Base-by-base conservation (phyloP, 2,797 vertebrate species). In the Poeciliopsis infans region DNA sequence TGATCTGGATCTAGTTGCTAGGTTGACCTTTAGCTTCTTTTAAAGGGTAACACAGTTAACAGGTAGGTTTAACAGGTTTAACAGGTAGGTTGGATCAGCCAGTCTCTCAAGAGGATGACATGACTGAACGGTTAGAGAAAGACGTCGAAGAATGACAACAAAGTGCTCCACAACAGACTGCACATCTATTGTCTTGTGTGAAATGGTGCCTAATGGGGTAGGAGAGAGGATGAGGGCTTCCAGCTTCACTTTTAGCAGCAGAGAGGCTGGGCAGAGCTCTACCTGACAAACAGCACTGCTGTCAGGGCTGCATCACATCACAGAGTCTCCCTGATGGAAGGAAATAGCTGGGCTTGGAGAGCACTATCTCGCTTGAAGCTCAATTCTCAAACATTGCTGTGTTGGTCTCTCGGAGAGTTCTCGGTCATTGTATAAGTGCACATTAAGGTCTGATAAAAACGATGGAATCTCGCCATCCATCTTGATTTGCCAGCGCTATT, bases 361-460 rank as follows among this genome's bases (percentile, higher is more conserved):
- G 84, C n/a, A 64, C 87, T 84, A 85, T 90, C 89, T 91, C 83
- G 81, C 79, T 82, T 83, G 86, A 45, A 86, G 83, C 88, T 88
- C 83, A 83, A 79, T 89, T 90, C 85, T 86, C 87, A 87, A 86
- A 87, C 83, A 83, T 82, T 81, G 88, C 87, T 71, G 86, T 87
- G 80, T 84, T 76, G 53, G 86, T 87, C 88, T 86, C 83, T 64
- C 36, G 83, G 83, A 91, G 82, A 90, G 86, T 85, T 85, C 86
- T 91, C 79, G 86, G 90, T 93, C 92, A 93, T 70, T 88, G 91
- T 87, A 75, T 91, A 91, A 92, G 90, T 89, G 88, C 88, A 91
- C 91, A 93, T 93, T 92, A 94, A 85, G 88, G 84, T 18, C 84
- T 93, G 89, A 91, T 94, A 91, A 91, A 89, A 92, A 89, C 83